Percentiles rank a stretch among this genome's conserved stretches.
These are phyloP conservation scores for Lytechinus variegatus DNA, from an alignment of 35 echinoderm and acorn worm species.

Conservation along the genomic window DNA sequence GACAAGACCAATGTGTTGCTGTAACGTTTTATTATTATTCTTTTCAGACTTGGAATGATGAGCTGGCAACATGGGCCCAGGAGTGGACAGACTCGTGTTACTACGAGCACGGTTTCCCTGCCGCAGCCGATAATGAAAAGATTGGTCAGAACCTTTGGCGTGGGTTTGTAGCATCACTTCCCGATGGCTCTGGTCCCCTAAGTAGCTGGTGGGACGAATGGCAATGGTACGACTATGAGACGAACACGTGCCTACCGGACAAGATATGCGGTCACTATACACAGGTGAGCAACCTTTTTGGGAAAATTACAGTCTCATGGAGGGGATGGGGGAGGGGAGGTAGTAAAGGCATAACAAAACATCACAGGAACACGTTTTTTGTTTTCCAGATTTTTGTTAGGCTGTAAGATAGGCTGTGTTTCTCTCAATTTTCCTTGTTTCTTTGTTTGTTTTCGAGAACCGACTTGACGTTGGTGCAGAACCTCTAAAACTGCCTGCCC, in stretches of 20 bases:
- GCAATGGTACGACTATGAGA: slow-evolving; percentile 16
- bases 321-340: too few relatives aligned
- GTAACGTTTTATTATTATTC: neutral
- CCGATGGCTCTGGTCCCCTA: neutral
- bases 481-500: too few relatives aligned
- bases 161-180: neutral
- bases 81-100: slow-evolving; percentile 28
- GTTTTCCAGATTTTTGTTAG: too few relatives aligned
- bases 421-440: too few relatives aligned
- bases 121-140: neutral
- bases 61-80: neutral
- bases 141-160: slow-evolving; percentile 43
- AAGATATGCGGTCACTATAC: slow-evolving; percentile 29
- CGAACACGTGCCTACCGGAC: neutral
- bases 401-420: too few relatives aligned
- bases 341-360: too few relatives aligned
- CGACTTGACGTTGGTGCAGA: too few relatives aligned
- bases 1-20: neutral
- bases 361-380: too few relatives aligned
- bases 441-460: too few relatives aligned
- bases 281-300: neutral
- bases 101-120: neutral
- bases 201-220: slow-evolving; percentile 33
- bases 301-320: too few relatives aligned
- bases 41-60: neutral